phyloP scores from a whole-genome alignment of 2,113 vertebrate species.

The Forbesichthys papilliferus region DNA sequence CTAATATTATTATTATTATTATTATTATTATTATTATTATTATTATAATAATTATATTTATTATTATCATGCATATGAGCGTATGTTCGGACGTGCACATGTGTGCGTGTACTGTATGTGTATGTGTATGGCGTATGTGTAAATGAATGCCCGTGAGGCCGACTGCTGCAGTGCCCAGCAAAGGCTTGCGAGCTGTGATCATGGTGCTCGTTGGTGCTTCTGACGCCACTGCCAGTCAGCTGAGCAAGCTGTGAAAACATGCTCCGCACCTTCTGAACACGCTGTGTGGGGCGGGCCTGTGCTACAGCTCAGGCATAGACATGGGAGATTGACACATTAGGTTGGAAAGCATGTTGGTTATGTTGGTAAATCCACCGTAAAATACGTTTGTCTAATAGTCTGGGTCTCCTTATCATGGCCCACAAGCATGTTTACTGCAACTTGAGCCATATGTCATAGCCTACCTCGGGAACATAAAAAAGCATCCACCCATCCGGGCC shows the following conservation, averaged over 20 bases:
- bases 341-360: neutral
- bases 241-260: slow-evolving; percentile 1
- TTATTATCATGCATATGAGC: no score
- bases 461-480: slow-evolving; percentile 63
- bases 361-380: slow-evolving; percentile 20
- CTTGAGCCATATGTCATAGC: slow-evolving; percentile 34
- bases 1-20: no score
- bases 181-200: neutral
- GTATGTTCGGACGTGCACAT: no score
- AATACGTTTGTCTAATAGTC: slow-evolving; percentile 2
- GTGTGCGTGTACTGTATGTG: neutral
- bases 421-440: slow-evolving; percentile 27
- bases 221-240: slow-evolving; percentile 1
- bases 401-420: neutral
- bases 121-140: neutral
- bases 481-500: slow-evolving; percentile 70
- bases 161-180: neutral
- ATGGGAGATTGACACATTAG: no score
- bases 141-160: no score
- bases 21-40: no score
- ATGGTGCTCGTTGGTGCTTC: slow-evolving; percentile 1
- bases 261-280: no score
- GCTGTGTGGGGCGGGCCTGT: no score
- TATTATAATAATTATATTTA: no score
- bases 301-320: no score